Evolutionary conservation across 2,113 vertebrate genomes (phyloP).

Genomic region (Axis porcinus): DNA sequence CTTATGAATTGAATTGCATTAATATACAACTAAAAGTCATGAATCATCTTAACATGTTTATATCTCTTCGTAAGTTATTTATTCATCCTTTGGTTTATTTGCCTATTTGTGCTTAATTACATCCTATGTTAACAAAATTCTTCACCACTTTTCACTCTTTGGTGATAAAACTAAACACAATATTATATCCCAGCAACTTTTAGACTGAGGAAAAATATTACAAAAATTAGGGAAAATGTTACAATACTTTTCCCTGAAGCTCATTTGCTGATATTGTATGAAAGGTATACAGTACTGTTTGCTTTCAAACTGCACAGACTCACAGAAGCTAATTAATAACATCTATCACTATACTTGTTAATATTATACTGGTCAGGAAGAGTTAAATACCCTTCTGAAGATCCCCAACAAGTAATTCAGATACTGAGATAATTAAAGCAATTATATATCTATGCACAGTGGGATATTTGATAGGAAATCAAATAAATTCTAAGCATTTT

Average conservation of each 20-base stretch:
- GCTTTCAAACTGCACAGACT: not conserved
- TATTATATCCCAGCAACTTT: not conserved
- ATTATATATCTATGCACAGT: not conserved
- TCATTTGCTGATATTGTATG: not conserved
- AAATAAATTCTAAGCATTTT: slow-evolving; percentile 7
- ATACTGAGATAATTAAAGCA: slow-evolving; percentile 10
- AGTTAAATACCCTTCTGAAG: not conserved
- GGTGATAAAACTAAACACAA: not conserved
- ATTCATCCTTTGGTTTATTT: not conserved
- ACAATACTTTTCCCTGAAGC: not conserved
- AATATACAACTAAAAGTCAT: not conserved
- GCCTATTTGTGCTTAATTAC: not conserved
- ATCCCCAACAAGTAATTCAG: not conserved
- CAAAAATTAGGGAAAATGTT: slow-evolving; percentile 1
- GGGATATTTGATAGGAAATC: not conserved
- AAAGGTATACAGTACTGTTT: not conserved
- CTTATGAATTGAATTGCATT: not conserved
- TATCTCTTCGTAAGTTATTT: not conserved
- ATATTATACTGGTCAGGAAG: not conserved
- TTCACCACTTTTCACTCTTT: not conserved
- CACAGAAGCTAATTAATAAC: not conserved
- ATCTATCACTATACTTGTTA: not conserved
- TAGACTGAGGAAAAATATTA: not conserved
- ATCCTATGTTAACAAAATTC: not conserved
- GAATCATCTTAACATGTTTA: not conserved